A percentile compares a stretch with the other conserved stretches of the same genome.
phyloP scores from a whole-genome alignment of 2,113 vertebrate species.

The Tor tambroides region DNA sequence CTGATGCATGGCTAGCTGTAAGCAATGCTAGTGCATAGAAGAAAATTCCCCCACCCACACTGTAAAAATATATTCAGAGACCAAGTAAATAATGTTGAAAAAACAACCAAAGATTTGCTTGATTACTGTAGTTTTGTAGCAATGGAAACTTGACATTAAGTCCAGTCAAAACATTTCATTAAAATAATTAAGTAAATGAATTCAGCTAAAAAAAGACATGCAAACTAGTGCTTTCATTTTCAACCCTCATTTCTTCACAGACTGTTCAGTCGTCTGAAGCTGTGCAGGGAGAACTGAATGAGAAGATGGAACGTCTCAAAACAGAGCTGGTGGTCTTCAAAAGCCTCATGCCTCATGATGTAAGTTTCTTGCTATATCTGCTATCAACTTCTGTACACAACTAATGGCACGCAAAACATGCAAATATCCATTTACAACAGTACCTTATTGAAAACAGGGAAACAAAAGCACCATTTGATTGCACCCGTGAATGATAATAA shows the following conservation, averaged over 20 bases:
- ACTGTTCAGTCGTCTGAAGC: constrained; percentile 83
- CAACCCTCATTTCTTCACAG: constrained; percentile 63
- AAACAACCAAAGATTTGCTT: not conserved
- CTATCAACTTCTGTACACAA: not conserved
- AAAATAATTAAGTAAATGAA: constrained; percentile 5
- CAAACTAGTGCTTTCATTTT: not conserved
- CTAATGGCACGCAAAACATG: not conserved
- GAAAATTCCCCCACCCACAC: not conserved
- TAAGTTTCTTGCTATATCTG: constrained; percentile 71
- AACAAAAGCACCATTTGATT: not conserved
- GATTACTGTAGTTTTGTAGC: constrained; percentile 2
- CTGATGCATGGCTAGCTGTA: not conserved
- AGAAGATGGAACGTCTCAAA: constrained; percentile 85
- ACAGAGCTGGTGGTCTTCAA: constrained; percentile 89
- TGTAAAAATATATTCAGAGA: not conserved
- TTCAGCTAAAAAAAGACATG: not conserved
- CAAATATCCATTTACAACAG: not conserved
- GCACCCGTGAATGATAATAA: not conserved
- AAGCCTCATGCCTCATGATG: constrained; percentile 85
- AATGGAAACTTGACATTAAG: constrained; percentile 2
- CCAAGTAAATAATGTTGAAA: not conserved
- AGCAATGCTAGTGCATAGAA: not conserved
- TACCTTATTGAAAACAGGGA: not conserved
- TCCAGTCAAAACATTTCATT: constrained; percentile 6
- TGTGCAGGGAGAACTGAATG: constrained; percentile 83